phyloP scores from a whole-genome alignment of 2,888 invertebrate species.

The Athalia rosae region DNA sequence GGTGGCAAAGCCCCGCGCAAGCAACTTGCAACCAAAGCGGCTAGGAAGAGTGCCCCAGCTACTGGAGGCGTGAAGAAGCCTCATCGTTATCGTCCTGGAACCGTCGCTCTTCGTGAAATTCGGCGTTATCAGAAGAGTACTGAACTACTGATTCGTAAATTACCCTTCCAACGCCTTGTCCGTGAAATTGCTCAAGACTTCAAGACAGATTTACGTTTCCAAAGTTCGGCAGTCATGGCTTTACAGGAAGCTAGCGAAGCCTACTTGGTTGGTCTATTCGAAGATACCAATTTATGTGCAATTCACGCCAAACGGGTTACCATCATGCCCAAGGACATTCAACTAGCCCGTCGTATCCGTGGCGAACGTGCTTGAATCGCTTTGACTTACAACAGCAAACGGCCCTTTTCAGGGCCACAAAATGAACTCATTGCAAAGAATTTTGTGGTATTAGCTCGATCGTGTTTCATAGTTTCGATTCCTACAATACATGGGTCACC shows the following conservation, averaged over 20 bases:
- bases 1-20: conserved; percentile 84
- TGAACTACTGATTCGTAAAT: conserved; percentile 82
- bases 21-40: conserved; percentile 83
- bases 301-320: conserved; percentile 84
- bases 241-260: conserved; percentile 80
- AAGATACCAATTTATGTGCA: conserved; percentile 86
- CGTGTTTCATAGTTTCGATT: too few relatives aligned
- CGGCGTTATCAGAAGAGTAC: conserved; percentile 85
- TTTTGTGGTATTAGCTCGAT: not conserved
- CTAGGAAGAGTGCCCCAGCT: conserved; percentile 81
- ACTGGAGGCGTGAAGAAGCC: conserved; percentile 85
- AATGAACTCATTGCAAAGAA: conserved; percentile 4
- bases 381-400: conserved; percentile 44
- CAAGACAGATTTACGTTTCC: conserved; percentile 83
- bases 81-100: conserved; percentile 82
- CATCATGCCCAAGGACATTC: conserved; percentile 81
- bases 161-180: conserved; percentile 85
- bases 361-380: conserved; percentile 58
- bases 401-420: conserved; percentile 51
- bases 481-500: too few relatives aligned
- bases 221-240: conserved; percentile 83
- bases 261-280: conserved; percentile 82
- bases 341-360: conserved; percentile 73
- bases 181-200: conserved; percentile 86
- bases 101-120: conserved; percentile 83